Evolutionary conservation across 2,113 vertebrate genomes (phyloP).

Genomic region (Chaetorhynchus papuensis): DNA sequence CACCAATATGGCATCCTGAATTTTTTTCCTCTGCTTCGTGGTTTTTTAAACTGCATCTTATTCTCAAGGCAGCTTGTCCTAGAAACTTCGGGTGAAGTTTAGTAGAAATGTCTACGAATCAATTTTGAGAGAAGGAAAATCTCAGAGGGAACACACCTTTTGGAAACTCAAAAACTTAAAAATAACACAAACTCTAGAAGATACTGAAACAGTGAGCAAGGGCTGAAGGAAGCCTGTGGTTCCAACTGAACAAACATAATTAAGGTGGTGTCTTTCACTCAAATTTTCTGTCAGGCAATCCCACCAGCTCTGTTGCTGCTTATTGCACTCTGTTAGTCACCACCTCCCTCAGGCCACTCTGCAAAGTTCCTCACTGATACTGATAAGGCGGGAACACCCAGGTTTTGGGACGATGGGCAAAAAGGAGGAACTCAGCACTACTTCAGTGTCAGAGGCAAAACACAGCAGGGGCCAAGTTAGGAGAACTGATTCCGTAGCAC

Average conservation of each 20-base stretch:
- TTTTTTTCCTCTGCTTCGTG: not conserved
- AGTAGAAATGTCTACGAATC: constrained; percentile 5
- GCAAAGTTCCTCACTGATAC: not conserved
- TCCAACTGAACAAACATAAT: not conserved
- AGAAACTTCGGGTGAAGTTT: constrained; percentile 43
- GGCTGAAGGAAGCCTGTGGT: not conserved
- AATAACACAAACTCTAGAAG: not conserved
- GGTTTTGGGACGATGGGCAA: not conserved
- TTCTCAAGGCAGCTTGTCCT: constrained; percentile 3
- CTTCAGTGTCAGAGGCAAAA: not conserved
- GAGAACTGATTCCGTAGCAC: not conserved
- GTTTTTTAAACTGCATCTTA: not conserved
- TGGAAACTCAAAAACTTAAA: not conserved
- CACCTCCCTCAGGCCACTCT: not conserved
- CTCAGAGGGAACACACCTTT: not conserved
- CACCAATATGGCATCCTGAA: not conserved
- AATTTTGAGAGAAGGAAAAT: constrained; percentile 13
- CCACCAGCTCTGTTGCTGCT: not conserved
- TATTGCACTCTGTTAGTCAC: not conserved
- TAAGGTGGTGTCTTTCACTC: not conserved
- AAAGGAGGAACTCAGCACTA: not conserved
- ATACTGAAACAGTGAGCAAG: not conserved
- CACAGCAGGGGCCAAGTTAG: not conserved
- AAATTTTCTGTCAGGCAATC: not conserved
- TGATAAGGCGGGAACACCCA: not conserved